Percentiles rank a stretch among this genome's conserved stretches.
Conservation (phyloP, 2,113 vertebrate species). For the Pyxicephalus adspersus region DNA sequence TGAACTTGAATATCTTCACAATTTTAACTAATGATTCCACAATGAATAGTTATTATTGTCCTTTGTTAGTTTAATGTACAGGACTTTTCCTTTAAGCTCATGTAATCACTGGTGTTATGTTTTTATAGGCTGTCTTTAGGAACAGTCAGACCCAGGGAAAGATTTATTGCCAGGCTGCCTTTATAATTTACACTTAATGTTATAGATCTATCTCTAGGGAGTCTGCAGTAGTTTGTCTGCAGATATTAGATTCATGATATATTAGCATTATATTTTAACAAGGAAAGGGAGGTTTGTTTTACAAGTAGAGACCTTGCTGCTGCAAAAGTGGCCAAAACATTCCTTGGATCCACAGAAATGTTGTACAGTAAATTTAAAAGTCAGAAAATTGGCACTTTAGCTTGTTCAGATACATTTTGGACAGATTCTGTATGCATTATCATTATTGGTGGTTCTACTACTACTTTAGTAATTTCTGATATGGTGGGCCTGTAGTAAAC, state of each 20-base stretch:
- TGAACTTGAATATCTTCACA: not conserved
- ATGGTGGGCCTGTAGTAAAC: no score
- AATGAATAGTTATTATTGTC: conserved; percentile 2
- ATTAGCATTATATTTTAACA: not conserved
- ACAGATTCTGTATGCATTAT: no score
- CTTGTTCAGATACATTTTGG: no score
- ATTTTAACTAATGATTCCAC: not conserved
- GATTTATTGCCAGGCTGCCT: conserved; percentile 19
- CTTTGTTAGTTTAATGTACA: not conserved
- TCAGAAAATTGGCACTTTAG: no score
- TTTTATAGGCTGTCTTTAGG: conserved; percentile 9
- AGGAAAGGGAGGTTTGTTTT: not conserved
- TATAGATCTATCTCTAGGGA: conserved; percentile 7
- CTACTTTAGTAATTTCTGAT: no score
- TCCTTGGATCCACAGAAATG: not conserved
- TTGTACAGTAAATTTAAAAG: no score
- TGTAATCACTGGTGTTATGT: conserved; percentile 12
- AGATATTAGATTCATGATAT: not conserved
- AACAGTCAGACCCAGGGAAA: not conserved
- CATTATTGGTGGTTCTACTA: no score
- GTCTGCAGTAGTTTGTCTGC: conserved; percentile 4
- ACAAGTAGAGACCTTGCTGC: not conserved
- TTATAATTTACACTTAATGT: conserved; percentile 16
- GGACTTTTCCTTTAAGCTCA: not conserved
- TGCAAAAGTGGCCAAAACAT: not conserved